A percentile compares a stretch with the other conserved stretches of the same genome.
phyloP scores from a whole-genome alignment of 92 coral and sea anemone species.

The Isaurus tuberculatus region DNA sequence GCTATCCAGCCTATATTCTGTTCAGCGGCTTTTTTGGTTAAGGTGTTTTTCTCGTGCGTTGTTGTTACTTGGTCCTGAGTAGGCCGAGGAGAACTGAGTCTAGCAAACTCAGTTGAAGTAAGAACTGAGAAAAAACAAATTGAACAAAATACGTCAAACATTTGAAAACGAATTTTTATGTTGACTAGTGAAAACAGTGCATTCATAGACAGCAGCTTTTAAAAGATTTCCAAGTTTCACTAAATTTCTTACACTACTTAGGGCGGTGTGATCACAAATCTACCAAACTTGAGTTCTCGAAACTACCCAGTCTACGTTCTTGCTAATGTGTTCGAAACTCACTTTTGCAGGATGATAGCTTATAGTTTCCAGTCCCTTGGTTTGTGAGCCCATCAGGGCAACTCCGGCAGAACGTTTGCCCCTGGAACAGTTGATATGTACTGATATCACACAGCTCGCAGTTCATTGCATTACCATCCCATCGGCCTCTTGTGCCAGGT shows the following conservation, averaged over 20 bases:
- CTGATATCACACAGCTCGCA: conserved; percentile 65
- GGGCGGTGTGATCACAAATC: too few relatives aligned
- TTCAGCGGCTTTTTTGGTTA: conserved; percentile 17
- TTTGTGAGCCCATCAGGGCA: conserved; percentile 70
- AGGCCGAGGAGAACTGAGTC: conserved; percentile 21
- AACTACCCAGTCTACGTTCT: too few relatives aligned
- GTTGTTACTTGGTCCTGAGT: conserved; percentile 9
- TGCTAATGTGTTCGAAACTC: too few relatives aligned
- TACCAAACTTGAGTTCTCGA: too few relatives aligned
- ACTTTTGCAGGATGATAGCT: conserved; percentile 65
- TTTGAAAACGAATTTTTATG: neutral
- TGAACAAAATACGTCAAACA: neutral
- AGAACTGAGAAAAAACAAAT: neutral
- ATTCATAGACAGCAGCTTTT: neutral
- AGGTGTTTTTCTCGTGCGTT: neutral
- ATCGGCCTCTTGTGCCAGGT: conserved; percentile 47
- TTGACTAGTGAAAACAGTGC: neutral
- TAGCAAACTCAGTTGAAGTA: neutral
- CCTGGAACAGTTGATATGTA: conserved; percentile 65
- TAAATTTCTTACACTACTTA: too few relatives aligned
- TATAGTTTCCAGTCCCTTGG: conserved; percentile 43
- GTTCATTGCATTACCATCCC: conserved; percentile 23
- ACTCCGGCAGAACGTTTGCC: conserved; percentile 51
- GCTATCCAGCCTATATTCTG: conserved; percentile 21
- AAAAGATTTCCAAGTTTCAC: too few relatives aligned